Percentiles rank a stretch among this genome's conserved stretches.
Evolutionary conservation across 2,888 invertebrate species (phyloP).

Genomic region (Drymonia ruficornis): DNA sequence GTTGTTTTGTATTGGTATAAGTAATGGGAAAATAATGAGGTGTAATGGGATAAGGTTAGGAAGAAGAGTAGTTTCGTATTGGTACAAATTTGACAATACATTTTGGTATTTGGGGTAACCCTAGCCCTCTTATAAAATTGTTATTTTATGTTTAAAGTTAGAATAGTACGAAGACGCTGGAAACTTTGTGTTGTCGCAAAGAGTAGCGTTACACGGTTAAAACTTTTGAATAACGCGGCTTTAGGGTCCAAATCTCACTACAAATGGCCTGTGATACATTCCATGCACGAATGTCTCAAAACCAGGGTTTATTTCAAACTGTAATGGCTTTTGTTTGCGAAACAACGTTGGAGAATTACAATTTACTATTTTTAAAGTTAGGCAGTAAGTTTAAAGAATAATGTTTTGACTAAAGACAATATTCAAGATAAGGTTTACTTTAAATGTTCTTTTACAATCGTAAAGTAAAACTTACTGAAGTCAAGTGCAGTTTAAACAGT

Average conservation of each 20-base stretch:
- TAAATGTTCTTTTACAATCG: too few relatives aligned
- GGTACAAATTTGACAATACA: not conserved
- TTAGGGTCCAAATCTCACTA: constrained; percentile 22
- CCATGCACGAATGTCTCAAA: constrained; percentile 10
- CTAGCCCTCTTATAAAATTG: constrained; percentile 32
- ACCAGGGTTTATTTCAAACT: constrained; percentile 12
- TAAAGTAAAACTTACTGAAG: too few relatives aligned
- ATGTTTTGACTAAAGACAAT: too few relatives aligned
- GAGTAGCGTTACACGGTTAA: constrained; percentile 25
- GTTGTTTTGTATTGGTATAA: too few relatives aligned
- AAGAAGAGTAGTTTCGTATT: too few relatives aligned
- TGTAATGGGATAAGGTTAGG: too few relatives aligned
- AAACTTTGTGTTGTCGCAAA: constrained; percentile 40
- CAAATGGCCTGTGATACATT: constrained; percentile 23
- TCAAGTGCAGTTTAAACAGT: too few relatives aligned
- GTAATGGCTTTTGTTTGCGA: constrained; percentile 10
- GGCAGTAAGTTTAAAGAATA: not conserved
- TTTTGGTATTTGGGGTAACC: not conserved
- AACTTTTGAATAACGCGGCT: constrained; percentile 30
- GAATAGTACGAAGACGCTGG: constrained; percentile 27
- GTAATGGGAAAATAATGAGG: too few relatives aligned
- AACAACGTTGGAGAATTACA: constrained; percentile 5
- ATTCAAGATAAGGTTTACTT: too few relatives aligned
- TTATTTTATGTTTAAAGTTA: constrained; percentile 49
- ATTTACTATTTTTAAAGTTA: not conserved